Conservation (phyloP, 2,797 vertebrate species). For the Platyrinchus mystaceus region DNA sequence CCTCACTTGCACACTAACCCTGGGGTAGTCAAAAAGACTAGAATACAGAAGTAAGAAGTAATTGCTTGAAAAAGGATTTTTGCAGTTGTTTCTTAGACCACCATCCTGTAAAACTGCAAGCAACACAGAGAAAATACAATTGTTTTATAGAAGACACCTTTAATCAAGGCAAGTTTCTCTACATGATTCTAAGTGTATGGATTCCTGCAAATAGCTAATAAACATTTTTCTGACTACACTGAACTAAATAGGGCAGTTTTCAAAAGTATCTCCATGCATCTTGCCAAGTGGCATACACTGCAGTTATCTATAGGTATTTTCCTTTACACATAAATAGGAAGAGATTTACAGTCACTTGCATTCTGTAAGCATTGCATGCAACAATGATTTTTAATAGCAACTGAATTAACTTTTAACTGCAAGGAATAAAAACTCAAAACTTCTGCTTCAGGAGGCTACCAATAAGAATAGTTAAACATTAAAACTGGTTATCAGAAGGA, state of each 20-base stretch:
- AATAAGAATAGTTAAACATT: not conserved
- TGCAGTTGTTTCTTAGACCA: not conserved
- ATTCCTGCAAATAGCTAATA: not conserved
- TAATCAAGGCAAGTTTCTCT: not conserved
- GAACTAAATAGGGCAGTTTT: not conserved
- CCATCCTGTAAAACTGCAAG: not conserved
- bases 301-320: not conserved
- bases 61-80: not conserved
- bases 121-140: not conserved
- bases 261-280: not conserved
- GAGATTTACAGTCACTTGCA: not conserved
- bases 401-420: not conserved
- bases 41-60: not conserved
- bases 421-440: not conserved
- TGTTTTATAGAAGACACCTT: not conserved
- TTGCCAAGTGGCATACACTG: fast-evolving
- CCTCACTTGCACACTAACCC: not conserved
- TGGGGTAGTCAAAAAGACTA: not conserved
- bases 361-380: not conserved
- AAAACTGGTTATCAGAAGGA: not conserved
- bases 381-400: not conserved
- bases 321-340: not conserved
- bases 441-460: not conserved
- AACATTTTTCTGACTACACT: not conserved
- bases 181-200: fast-evolving